phyloP scores from a whole-genome alignment of 2,797 vertebrate genomes.

The Myotis daubentonii region DNA sequence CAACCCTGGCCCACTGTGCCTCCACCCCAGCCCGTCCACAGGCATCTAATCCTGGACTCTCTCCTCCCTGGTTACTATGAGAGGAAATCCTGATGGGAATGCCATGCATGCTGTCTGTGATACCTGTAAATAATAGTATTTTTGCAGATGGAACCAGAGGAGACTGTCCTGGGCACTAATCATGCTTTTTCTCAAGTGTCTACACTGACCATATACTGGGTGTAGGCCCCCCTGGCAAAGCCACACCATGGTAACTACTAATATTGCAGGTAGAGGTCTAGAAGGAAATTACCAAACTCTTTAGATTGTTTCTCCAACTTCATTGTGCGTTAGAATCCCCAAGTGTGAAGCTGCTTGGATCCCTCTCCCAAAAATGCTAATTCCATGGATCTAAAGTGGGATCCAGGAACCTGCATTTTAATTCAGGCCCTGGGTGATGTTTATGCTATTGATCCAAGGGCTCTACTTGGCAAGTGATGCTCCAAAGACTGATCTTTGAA shows the following conservation, averaged over 20 bases:
- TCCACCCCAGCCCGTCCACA: background rate
- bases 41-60: background rate
- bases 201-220: background rate
- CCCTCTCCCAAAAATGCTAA: background rate
- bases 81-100: background rate
- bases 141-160: background rate
- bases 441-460: background rate
- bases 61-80: background rate
- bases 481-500: background rate
- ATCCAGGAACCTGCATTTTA: background rate
- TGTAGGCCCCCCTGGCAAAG: background rate
- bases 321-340: background rate
- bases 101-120: background rate
- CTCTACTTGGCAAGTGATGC: background rate
- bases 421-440: background rate
- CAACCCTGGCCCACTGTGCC: background rate
- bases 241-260: background rate
- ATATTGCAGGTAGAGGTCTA: background rate
- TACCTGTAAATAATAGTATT: background rate
- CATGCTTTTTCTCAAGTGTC: background rate
- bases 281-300: background rate
- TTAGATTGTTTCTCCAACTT: background rate
- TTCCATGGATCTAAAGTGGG: background rate
- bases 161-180: background rate
- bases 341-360: background rate